A percentile compares a stretch with the other conserved stretches of the same genome.
Conservation (phyloP, 2,797 vertebrate genomes). For the Acanthornis magna region DNA sequence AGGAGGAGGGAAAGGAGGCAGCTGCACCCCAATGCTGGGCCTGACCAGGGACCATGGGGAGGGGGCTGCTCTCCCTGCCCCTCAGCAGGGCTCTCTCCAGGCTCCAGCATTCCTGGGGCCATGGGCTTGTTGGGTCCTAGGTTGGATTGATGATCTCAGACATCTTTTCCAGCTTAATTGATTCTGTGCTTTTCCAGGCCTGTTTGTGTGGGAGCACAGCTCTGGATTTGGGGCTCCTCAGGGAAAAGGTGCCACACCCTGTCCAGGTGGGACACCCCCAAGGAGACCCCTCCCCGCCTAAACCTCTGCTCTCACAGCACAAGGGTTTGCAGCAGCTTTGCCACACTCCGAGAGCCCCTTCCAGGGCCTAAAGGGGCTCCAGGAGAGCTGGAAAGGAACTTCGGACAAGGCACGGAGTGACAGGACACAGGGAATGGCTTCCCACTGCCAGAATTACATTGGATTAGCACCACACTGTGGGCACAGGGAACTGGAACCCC, state of each 20-base stretch:
- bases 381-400: neutral
- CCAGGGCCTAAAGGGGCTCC: neutral
- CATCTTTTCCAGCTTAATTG: accelerated
- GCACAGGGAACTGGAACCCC: neutral
- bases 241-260: accelerated
- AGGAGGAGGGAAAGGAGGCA: neutral
- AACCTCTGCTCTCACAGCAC: neutral
- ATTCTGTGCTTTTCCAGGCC: neutral
- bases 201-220: accelerated
- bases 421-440: neutral
- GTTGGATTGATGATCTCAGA: accelerated
- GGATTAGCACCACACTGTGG: accelerated
- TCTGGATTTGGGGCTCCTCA: neutral
- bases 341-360: neutral
- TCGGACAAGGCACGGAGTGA: neutral
- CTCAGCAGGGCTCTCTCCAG: neutral
- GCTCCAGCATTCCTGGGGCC: neutral
- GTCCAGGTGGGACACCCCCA: accelerated
- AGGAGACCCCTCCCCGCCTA: neutral
- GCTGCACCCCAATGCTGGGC: accelerated
- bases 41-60: accelerated
- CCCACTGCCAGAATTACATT: neutral
- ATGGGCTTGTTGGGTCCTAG: no score
- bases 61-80: neutral
- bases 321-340: neutral